phyloP scores from a whole-genome alignment of 2,113 vertebrate species.

The Regulus satrapa region DNA sequence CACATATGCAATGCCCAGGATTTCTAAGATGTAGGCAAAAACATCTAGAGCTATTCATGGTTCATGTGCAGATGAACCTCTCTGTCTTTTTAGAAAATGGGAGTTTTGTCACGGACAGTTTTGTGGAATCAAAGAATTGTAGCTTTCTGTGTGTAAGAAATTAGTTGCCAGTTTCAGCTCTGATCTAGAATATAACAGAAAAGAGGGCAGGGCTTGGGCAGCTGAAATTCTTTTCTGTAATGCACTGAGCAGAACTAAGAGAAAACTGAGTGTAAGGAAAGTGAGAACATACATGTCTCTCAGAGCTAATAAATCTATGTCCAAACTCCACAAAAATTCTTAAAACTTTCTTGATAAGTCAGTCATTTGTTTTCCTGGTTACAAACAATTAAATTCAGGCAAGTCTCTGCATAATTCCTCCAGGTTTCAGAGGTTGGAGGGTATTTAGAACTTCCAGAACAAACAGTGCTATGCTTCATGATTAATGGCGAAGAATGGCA shows the following conservation, averaged over 20 bases:
- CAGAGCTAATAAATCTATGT: not conserved
- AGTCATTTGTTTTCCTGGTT: not conserved
- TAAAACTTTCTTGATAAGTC: not conserved
- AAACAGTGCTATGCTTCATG: not conserved
- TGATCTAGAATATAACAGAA: not conserved
- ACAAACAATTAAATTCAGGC: not conserved
- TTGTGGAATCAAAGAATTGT: not conserved
- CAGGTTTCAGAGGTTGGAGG: not conserved
- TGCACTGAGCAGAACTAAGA: not conserved
- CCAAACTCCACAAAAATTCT: not conserved
- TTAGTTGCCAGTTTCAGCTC: not conserved
- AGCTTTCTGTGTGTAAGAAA: not conserved
- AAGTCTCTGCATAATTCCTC: not conserved
- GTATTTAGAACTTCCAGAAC: not conserved
- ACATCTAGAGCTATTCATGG: not conserved
- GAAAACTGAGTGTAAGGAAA: not conserved
- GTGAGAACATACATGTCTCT: not conserved
- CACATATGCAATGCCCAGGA: accelerated
- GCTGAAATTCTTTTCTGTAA: not conserved
- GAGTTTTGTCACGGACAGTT: not conserved
- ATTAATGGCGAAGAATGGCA: not conserved
- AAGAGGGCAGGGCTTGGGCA: not conserved
- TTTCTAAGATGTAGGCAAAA: not conserved
- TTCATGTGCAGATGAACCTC: not conserved
- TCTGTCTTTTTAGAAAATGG: not conserved